These are phyloP conservation scores for Brachionus manjavacas DNA, from an alignment of 1,140 invertebrate genomes.

Conservation along the genomic window DNA sequence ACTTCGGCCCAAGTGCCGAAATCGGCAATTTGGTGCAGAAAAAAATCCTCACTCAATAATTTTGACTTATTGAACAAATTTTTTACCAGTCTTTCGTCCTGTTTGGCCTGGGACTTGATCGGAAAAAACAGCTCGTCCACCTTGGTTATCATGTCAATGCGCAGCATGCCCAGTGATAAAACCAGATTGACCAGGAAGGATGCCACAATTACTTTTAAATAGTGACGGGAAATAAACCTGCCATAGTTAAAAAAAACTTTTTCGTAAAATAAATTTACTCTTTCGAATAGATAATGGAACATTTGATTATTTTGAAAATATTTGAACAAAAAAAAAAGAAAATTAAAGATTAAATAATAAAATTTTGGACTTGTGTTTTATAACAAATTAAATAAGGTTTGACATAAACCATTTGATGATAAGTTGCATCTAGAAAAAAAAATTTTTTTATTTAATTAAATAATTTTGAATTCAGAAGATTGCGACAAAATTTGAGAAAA, in stretches of 20 bases:
- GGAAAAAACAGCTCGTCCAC: constrained; percentile 14
- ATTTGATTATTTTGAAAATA: background rate
- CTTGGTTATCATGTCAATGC: background rate
- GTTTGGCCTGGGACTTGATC: background rate
- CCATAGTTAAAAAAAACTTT: constrained; percentile 6
- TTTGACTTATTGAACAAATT: background rate
- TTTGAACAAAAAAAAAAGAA: no score
- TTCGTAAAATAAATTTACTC: constrained; percentile 12
- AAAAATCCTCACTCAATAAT: constrained; percentile 1
- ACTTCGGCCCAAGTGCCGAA: constrained; percentile 39
- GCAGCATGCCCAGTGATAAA: background rate
- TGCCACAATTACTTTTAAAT: background rate
- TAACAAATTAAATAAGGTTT: background rate
- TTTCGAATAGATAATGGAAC: constrained; percentile 27
- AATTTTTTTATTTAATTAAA: background rate
- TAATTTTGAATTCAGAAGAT: no score
- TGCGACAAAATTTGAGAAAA: background rate
- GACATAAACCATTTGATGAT: background rate
- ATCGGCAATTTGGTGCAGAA: constrained; percentile 18
- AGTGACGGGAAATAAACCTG: background rate
- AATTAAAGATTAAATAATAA: no score
- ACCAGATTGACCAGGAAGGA: constrained; percentile 11
- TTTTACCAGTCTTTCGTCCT: background rate
- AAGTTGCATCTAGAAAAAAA: background rate
- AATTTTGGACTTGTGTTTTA: background rate